Base-by-base conservation (phyloP, 2,113 vertebrate genomes). In the Coryphaenoides rupestris region DNA sequence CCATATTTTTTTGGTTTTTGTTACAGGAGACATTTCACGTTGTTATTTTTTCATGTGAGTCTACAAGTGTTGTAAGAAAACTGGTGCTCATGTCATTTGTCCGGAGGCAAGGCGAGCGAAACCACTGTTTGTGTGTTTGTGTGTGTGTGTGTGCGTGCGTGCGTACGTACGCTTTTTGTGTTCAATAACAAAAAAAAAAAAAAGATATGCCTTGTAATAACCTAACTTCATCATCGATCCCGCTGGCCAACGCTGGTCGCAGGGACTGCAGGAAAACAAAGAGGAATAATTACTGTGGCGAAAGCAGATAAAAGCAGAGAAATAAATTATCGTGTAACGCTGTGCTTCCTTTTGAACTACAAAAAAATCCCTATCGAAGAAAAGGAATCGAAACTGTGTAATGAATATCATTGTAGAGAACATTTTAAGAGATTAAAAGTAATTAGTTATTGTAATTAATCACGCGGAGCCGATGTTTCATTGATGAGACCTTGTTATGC, bases 401-500 rank as follows among this genome's bases (percentile, higher is more conserved):
- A 77, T 87, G 78, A 80, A 79, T 85, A 79, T 75, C 68, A 79
- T 67, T 82, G 78, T 84, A 79, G 72, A 83, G 65, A 74, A 52
- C 65, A 79, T 73, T 40, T 40, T 47, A 74, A 62, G 21, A 79
- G 79, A 84, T 77, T 67, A 76, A 63, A n/a, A 80, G 55, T 71
- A 80, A 68, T 69, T 74, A 77, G 76, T 67, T 82, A 80, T 79
- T 85, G 75, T 79, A 76, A 80, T 74, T 58, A 72, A 72, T 55
- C 65, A 64, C 73, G 67, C 74, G 71, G 79, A 78, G 78, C 78
- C 22, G 55, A 80, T 50, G 46, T 75, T 69, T 70, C 81, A 60
- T 74, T 67, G 73, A 75, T 76, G 70, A 75, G 80, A 84, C n/a
- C 84, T 87, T 82, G 85, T 80, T 82, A 88, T 75, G 86, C 84